These are phyloP conservation scores for Trimorus sp. DNA, from an alignment of 2,888 invertebrate genomes.

Conservation along the genomic window DNA sequence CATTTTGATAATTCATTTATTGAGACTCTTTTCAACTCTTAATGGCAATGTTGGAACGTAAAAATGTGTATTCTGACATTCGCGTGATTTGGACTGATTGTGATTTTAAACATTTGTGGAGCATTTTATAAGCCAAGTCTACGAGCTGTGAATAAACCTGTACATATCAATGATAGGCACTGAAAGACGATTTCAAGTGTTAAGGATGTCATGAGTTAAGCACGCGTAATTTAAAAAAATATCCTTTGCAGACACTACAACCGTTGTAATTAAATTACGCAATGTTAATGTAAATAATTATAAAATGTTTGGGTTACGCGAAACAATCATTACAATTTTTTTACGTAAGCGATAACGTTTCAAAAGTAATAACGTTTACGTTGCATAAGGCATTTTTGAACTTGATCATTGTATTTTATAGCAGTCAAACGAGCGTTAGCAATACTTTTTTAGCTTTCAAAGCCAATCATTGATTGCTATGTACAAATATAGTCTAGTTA, in stretches of 20 bases:
- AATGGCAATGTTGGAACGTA: too few species aligned
- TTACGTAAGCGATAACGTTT: slow-evolving; percentile 1
- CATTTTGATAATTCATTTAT: too few species aligned
- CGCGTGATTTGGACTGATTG: too few species aligned
- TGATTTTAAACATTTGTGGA: slow-evolving; percentile 1
- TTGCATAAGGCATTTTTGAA: slow-evolving; percentile 27
- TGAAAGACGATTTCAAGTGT: slow-evolving; percentile 7
- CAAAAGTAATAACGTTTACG: not conserved
- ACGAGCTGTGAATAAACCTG: slow-evolving; percentile 52
- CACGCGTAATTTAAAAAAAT: slow-evolving; percentile 9
- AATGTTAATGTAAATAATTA: not conserved
- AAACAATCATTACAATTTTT: not conserved
- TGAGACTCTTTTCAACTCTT: too few species aligned
- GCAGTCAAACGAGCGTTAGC: not conserved
- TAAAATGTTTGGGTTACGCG: too few species aligned
- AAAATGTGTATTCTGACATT: too few species aligned
- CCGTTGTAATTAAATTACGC: slow-evolving; percentile 6
- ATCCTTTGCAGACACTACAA: too few species aligned
- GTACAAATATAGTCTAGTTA: slow-evolving; percentile 26
- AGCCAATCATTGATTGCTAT: slow-evolving; percentile 27
- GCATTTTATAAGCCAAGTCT: slow-evolving; percentile 43
- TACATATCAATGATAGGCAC: slow-evolving; percentile 51
- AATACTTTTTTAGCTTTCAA: slow-evolving; percentile 11
- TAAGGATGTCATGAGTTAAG: not conserved
- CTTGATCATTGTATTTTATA: slow-evolving; percentile 10